A percentile compares a stretch with the other conserved stretches of the same genome.
These are phyloP conservation scores for Phoxinus phoxinus DNA, from an alignment of 2,113 vertebrate species.

Conservation along the genomic window DNA sequence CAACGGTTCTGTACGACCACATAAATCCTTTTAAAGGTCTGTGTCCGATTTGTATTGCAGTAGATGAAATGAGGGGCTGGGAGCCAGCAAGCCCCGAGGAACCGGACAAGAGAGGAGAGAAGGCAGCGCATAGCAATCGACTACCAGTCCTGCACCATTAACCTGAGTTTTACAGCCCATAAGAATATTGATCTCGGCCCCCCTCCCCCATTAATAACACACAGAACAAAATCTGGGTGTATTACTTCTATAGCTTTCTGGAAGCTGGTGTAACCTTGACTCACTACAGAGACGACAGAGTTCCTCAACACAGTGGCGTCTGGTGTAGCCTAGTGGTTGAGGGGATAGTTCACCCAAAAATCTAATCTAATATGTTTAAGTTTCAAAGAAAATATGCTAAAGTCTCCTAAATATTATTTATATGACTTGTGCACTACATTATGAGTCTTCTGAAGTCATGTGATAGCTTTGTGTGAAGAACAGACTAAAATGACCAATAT, in stretches of 20 bases:
- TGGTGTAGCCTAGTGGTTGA: constrained; percentile 9
- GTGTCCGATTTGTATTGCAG: constrained; percentile 41
- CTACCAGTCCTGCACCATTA: constrained; percentile 59
- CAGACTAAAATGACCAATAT: background rate
- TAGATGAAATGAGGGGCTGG: constrained; percentile 41
- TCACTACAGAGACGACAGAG: background rate
- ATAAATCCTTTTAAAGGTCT: constrained; percentile 53
- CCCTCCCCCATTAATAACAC: constrained; percentile 48
- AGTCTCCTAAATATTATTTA: too few relatives aligned
- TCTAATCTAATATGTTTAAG: background rate
- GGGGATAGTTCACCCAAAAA: background rate
- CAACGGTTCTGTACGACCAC: constrained; percentile 45
- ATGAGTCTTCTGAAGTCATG: background rate
- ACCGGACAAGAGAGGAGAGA: constrained; percentile 27
- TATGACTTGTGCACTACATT: background rate
- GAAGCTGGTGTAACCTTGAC: background rate
- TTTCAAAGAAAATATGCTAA: background rate
- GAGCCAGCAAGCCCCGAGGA: constrained; percentile 14
- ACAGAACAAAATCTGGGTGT: constrained; percentile 30
- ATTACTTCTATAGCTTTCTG: constrained; percentile 5
- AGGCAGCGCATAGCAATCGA: constrained; percentile 36
- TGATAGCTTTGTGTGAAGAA: background rate
- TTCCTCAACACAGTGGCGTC: background rate
- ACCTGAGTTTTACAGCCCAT: constrained; percentile 62
- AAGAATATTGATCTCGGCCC: constrained; percentile 53